phyloP scores from a whole-genome alignment of 2,888 invertebrate species.

The Agrochola macilenta region DNA sequence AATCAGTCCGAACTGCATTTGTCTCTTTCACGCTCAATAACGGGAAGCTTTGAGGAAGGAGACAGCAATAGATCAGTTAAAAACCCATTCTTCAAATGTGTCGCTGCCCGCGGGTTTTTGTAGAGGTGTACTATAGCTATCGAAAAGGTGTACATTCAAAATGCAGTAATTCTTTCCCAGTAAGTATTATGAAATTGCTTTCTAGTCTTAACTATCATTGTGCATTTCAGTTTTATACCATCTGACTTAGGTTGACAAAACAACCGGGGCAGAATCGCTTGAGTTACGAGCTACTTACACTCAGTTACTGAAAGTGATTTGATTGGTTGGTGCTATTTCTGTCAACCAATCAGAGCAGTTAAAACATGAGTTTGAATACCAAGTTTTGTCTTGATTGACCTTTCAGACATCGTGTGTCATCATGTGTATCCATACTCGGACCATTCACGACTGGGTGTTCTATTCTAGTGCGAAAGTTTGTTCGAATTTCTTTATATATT shows the following conservation, averaged over 20 bases:
- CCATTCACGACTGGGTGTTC: too few species aligned
- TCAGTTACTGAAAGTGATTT: slow-evolving; percentile 8
- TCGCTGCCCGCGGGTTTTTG: background rate
- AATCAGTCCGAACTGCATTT: too few species aligned
- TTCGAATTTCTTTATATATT: background rate
- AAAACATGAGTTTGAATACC: background rate
- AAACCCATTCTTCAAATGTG: background rate
- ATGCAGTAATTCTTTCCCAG: background rate
- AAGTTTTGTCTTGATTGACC: background rate
- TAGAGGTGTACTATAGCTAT: background rate
- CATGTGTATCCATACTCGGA: background rate
- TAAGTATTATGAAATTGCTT: background rate
- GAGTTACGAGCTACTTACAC: slow-evolving; percentile 1
- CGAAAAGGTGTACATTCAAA: background rate
- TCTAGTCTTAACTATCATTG: background rate
- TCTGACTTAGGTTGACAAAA: background rate
- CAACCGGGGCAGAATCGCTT: background rate
- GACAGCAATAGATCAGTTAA: background rate
- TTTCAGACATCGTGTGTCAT: background rate
- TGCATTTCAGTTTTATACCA: slow-evolving; percentile 6
- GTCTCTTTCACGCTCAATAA: background rate
- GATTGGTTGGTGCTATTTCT: background rate
- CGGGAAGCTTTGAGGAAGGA: background rate
- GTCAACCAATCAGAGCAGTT: background rate
- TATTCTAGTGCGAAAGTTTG: background rate